Conservation (phyloP, 2,888 invertebrate genomes). For the Caenorhabditis japonica region DNA sequence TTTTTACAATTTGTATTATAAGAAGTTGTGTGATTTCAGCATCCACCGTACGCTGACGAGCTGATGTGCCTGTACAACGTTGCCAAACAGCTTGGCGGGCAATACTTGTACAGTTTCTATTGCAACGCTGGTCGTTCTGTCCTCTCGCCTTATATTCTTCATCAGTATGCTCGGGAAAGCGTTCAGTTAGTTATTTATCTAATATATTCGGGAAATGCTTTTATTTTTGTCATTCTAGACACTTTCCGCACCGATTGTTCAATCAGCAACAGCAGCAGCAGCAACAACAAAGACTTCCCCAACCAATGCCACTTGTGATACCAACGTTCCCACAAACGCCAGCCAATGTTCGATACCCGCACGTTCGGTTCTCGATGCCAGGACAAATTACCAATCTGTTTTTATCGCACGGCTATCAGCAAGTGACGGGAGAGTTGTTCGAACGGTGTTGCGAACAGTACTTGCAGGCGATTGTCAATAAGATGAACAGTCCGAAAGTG, state of each 20-base stretch:
- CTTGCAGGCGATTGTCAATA: constrained; percentile 39
- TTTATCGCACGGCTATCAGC: constrained; percentile 42
- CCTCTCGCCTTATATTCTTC: constrained; percentile 45
- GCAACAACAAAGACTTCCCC: neutral
- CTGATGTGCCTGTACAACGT: constrained; percentile 22
- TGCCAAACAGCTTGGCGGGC: constrained; percentile 18
- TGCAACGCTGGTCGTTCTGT: constrained; percentile 30
- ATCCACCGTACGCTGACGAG: constrained; percentile 33
- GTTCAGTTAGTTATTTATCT: constrained; percentile 17
- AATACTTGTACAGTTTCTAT: constrained; percentile 29
- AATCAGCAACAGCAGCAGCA: neutral
- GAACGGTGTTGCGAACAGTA: constrained; percentile 58
- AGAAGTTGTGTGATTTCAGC: too few relatives aligned
- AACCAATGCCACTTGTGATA: constrained; percentile 4
- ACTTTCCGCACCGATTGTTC: constrained; percentile 23
- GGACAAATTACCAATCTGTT: constrained; percentile 25
- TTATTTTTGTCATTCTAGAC: neutral
- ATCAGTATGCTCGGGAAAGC: constrained; percentile 37
- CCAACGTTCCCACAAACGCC: neutral
- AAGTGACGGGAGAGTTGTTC: constrained; percentile 54
- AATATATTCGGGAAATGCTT: neutral
- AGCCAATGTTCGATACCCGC: constrained; percentile 12
- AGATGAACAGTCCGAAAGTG: constrained; percentile 39
- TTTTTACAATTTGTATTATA: too few relatives aligned
- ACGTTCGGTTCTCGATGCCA: constrained; percentile 16